Evolutionary conservation across 2,888 invertebrate genomes (phyloP), one percentile per base, ranked within the genome.

Genomic region (Proisotoma minuta): DNA sequence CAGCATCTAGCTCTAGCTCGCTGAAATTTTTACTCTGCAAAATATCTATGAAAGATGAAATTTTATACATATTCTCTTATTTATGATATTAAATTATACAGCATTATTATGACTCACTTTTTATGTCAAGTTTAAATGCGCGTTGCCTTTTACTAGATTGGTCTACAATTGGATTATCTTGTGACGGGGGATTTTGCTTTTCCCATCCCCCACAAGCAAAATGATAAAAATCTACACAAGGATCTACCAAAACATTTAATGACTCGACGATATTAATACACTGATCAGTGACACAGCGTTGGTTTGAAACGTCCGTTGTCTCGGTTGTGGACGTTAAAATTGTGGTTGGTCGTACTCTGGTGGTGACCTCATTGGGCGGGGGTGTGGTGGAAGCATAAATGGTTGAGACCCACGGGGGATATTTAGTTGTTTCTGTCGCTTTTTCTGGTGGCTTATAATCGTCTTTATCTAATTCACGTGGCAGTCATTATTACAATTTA

Each of bases 61-160:
- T n/a, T n/a, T n/a, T n/a, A n/a, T n/a, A n/a, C n/a, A n/a, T n/a
- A n/a, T n/a, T n/a, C n/a, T n/a, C n/a, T n/a, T n/a, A n/a, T n/a
- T 65, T n/a, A 58, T 28, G 58, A 34, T 50, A 27, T 1, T 40
- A 18, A 2, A 18, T 8, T 40, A 24, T 10, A 34, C 15, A 34
- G 34, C 34, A 34, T 34, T 10, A 34, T 34, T 34, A 15, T 34
- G 20, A 28, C 24, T 75, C 75, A 67, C 84, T 81, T 68, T 82
- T 78, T 62, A 86, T 78, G 74, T 84, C 83, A 15, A 77, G 76
- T 57, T 84, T 78, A 56, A 86, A 78, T 57, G 81, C 81, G 72
- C 85, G 84, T 43, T 84, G 76, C 1, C 85, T 78, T 62, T 78
- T 76, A 26, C 82, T 82, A 57, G 84, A 77, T 76, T 84, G 84